Conservation (phyloP, 30 jellyfish, hydroid and myxozoan species). For the Aurelia sp. region DNA sequence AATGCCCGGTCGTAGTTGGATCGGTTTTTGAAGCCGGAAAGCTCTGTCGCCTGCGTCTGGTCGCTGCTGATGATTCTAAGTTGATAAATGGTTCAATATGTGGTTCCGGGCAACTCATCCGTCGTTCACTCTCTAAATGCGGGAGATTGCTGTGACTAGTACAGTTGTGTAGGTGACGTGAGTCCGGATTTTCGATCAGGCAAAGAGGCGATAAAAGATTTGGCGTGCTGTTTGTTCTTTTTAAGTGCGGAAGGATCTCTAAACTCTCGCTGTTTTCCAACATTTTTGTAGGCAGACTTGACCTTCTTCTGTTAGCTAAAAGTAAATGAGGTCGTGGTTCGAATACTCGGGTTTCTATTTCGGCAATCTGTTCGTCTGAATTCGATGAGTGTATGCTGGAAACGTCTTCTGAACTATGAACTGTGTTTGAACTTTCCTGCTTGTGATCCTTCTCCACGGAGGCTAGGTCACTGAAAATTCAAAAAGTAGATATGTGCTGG, state of each 20-base stretch:
- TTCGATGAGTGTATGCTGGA: too few species aligned
- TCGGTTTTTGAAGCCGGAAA: conserved; percentile 24
- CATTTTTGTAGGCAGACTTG: conserved; percentile 30
- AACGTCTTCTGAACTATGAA: too few species aligned
- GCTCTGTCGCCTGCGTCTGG: conserved; percentile 25
- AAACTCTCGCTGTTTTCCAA: conserved; percentile 13
- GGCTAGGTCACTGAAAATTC: too few species aligned
- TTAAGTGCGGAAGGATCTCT: conserved; percentile 38
- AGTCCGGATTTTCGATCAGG: conserved; percentile 39
- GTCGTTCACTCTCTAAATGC: conserved; percentile 26
- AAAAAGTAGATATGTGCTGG: too few species aligned
- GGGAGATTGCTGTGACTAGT: conserved; percentile 59
- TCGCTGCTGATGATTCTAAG: neutral
- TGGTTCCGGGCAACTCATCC: conserved; percentile 43
- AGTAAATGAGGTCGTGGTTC: too few species aligned
- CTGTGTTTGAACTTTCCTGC: too few species aligned
- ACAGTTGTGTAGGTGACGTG: conserved; percentile 50
- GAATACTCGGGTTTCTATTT: too few species aligned
- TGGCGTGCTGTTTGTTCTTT: conserved; percentile 44
- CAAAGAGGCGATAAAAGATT: conserved; percentile 47
- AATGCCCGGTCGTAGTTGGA: neutral
- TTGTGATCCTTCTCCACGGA: too few species aligned
- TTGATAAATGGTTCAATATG: neutral
- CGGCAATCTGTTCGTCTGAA: too few species aligned
- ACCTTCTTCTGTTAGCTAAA: conserved; percentile 19